phyloP scores from a whole-genome alignment of 2,113 vertebrate genomes.

The Dipodomys stephensi region DNA sequence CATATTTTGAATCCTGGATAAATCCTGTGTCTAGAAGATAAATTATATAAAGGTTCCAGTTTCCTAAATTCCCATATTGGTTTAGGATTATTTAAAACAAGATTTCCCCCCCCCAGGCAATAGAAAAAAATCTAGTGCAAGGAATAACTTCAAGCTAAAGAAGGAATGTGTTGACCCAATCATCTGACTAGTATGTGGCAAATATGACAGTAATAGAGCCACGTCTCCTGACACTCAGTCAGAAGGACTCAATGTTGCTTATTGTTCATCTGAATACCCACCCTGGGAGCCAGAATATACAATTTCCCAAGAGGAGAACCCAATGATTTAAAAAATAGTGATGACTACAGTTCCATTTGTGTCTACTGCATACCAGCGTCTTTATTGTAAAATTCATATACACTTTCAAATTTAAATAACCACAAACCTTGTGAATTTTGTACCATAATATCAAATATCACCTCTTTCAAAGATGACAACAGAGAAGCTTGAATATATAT shows the following conservation, averaged over 20 bases:
- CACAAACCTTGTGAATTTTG: slow-evolving; percentile 28
- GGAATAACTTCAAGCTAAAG: neutral
- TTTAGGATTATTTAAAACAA: neutral
- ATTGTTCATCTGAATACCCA: neutral
- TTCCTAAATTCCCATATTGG: neutral
- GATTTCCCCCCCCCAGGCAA: neutral
- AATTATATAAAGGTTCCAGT: neutral
- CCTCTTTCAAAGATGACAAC: slow-evolving; percentile 25
- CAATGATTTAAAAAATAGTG: neutral
- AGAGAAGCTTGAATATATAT: neutral
- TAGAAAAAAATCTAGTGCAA: neutral
- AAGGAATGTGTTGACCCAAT: neutral
- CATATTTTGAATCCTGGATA: slow-evolving; percentile 37
- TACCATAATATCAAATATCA: neutral
- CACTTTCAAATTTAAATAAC: slow-evolving; percentile 16
- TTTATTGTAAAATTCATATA: slow-evolving; percentile 27
- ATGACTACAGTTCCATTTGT: neutral
- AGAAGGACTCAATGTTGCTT: neutral
- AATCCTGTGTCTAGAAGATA: neutral
- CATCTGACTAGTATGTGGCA: neutral
- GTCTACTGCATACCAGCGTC: neutral
- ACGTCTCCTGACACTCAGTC: neutral
- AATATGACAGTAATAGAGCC: neutral
- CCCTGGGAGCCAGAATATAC: neutral
- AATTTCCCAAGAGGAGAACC: slow-evolving; percentile 1